Evolutionary conservation across 2,888 invertebrate genomes (phyloP).

Genomic region (Mactromeris polynyma): DNA sequence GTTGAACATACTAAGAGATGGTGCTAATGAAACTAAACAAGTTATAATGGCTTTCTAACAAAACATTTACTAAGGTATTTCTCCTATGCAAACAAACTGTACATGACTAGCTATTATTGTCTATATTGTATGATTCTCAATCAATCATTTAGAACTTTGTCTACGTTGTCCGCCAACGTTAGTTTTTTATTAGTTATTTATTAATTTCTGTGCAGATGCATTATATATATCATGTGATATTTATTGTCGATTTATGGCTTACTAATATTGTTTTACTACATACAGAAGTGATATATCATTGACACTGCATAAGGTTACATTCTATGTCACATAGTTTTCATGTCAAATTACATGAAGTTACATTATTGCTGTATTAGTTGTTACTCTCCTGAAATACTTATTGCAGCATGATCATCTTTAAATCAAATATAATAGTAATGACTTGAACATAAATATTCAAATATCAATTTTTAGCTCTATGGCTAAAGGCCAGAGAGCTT

Average conservation of each 20-base stretch:
- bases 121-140: not conserved
- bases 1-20: too few species aligned
- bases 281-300: not conserved
- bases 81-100: not conserved
- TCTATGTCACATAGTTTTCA: not conserved
- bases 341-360: not conserved
- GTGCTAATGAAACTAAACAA: too few species aligned
- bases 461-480: too few species aligned
- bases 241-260: slow-evolving; percentile 3
- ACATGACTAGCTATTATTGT: not conserved
- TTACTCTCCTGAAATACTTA: too few species aligned
- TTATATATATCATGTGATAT: not conserved
- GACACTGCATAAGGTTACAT: not conserved
- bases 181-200: not conserved
- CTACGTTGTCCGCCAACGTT: not conserved
- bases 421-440: too few species aligned
- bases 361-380: too few species aligned
- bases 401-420: too few species aligned
- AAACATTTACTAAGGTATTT: too few species aligned
- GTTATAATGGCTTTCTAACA: too few species aligned
- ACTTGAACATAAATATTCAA: too few species aligned
- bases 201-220: not conserved
- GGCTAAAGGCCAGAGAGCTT: too few species aligned
- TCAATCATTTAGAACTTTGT: slow-evolving; percentile 1
- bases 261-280: slow-evolving; percentile 2